A percentile compares a stretch with the other conserved stretches of the same genome.
phyloP scores from a whole-genome alignment of 23 tunicate species.

The Halocynthia roretzi region DNA sequence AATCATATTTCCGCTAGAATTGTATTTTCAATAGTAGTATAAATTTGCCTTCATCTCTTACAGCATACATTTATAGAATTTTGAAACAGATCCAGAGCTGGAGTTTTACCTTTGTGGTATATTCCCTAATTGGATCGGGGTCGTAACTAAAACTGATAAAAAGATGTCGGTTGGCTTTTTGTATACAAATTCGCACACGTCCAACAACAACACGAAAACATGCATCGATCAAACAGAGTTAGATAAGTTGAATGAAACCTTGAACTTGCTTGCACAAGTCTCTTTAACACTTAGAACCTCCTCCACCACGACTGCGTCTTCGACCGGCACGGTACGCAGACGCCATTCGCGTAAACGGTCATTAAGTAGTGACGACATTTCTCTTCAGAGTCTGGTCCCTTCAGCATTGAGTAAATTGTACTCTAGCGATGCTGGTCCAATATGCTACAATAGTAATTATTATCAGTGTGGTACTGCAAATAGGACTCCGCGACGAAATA shows the following conservation, averaged over 20 bases:
- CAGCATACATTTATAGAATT: too few relatives aligned
- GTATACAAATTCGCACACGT: constrained; percentile 8
- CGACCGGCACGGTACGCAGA: background rate
- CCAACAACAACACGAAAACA: constrained; percentile 2
- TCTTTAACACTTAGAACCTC: constrained; percentile 55
- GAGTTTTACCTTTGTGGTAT: too few relatives aligned
- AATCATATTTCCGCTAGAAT: too few relatives aligned
- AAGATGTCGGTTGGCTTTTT: constrained; percentile 55
- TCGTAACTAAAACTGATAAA: too few relatives aligned
- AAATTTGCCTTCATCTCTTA: too few relatives aligned
- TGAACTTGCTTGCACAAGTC: constrained; percentile 51
- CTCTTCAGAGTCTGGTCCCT: background rate
- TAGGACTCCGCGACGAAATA: constrained; percentile 18
- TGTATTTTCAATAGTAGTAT: too few relatives aligned
- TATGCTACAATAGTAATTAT: background rate
- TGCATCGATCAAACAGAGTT: constrained; percentile 14
- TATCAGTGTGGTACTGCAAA: constrained; percentile 7
- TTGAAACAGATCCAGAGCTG: too few relatives aligned
- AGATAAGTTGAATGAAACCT: constrained; percentile 67
- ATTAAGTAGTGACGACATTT: background rate
- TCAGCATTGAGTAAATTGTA: background rate
- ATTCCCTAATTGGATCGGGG: too few relatives aligned
- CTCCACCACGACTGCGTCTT: background rate
- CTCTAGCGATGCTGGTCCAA: constrained; percentile 1
- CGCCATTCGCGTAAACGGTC: background rate